Evolutionary conservation across 1,140 invertebrate genomes (phyloP).

Genomic region (Caerostris extrusa): DNA sequence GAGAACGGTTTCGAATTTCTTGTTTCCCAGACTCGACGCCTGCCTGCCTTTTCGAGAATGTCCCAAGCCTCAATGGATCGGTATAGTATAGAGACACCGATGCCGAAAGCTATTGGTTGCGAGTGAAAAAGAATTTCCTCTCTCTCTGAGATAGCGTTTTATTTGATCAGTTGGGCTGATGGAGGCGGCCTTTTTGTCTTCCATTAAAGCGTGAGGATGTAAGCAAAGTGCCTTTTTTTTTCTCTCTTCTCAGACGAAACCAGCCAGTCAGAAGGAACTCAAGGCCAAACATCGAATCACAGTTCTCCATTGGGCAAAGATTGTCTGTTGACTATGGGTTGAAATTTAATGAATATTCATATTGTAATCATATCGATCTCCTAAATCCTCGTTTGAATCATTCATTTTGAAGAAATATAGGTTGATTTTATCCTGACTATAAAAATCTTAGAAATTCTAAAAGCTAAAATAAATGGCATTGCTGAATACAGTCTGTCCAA

Average conservation of each 20-base stretch:
- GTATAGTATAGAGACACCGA: not conserved
- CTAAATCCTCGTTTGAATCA: too few species aligned
- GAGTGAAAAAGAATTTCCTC: constrained; percentile 13
- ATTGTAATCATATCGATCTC: too few species aligned
- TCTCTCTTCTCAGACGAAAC: not conserved
- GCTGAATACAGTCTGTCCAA: too few species aligned
- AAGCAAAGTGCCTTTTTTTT: not conserved
- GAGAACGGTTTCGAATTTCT: constrained; percentile 59
- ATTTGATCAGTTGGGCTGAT: not conserved
- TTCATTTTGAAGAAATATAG: too few species aligned
- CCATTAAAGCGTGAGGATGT: not conserved
- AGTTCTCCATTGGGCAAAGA: not conserved
- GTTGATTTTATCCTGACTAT: too few species aligned
- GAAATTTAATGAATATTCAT: too few species aligned
- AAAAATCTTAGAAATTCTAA: too few species aligned
- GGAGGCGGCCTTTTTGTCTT: not conserved
- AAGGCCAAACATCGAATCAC: not conserved
- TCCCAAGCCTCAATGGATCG: not conserved
- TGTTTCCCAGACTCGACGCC: constrained; percentile 63
- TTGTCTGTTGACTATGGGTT: not conserved
- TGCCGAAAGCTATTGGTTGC: constrained; percentile 32
- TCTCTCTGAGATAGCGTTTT: constrained; percentile 1
- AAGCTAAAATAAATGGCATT: too few species aligned
- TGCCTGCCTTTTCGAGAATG: not conserved
- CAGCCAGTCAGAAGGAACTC: not conserved